Conservation (phyloP, 2,113 vertebrate genomes). For the Candoia aspera region DNA sequence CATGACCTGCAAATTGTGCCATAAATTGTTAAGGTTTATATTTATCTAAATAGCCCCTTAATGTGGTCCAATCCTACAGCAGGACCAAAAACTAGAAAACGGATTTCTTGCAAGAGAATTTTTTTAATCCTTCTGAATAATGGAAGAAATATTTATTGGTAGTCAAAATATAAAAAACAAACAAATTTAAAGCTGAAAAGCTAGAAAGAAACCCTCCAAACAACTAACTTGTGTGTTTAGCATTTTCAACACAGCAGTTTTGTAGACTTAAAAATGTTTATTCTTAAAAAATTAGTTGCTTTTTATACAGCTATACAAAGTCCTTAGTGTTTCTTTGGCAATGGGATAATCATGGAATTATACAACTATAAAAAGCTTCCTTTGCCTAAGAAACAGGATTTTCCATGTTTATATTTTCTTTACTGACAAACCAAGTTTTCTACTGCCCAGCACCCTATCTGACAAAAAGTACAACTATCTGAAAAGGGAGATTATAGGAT, state of each 20-base stretch:
- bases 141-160: slow-evolving; percentile 72
- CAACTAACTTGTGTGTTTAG: slow-evolving; percentile 66
- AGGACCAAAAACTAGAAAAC: slow-evolving; percentile 71
- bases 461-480: slow-evolving; percentile 76
- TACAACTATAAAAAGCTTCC: slow-evolving; percentile 84
- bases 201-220: slow-evolving; percentile 62
- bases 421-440: slow-evolving; percentile 74
- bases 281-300: slow-evolving; percentile 85
- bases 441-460: slow-evolving; percentile 79
- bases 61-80: slow-evolving; percentile 75
- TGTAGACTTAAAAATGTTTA: slow-evolving; percentile 82
- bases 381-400: slow-evolving; percentile 84
- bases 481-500: slow-evolving; percentile 77
- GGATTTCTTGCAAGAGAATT: slow-evolving; percentile 59
- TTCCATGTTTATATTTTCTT: slow-evolving; percentile 77
- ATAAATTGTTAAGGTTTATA: slow-evolving; percentile 63
- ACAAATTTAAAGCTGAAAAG: slow-evolving; percentile 71
- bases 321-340: slow-evolving; percentile 84
- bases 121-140: slow-evolving; percentile 63
- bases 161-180: slow-evolving; percentile 74
- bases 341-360: slow-evolving; percentile 84
- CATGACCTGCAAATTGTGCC: slow-evolving; percentile 71
- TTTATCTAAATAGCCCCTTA: slow-evolving; percentile 68
- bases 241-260: slow-evolving; percentile 75
- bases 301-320: slow-evolving; percentile 87